A percentile compares a stretch with the other conserved stretches of the same genome.
These are phyloP conservation scores for Fistularia tabacaria DNA, from an alignment of 2,797 vertebrate species.

Conservation along the genomic window DNA sequence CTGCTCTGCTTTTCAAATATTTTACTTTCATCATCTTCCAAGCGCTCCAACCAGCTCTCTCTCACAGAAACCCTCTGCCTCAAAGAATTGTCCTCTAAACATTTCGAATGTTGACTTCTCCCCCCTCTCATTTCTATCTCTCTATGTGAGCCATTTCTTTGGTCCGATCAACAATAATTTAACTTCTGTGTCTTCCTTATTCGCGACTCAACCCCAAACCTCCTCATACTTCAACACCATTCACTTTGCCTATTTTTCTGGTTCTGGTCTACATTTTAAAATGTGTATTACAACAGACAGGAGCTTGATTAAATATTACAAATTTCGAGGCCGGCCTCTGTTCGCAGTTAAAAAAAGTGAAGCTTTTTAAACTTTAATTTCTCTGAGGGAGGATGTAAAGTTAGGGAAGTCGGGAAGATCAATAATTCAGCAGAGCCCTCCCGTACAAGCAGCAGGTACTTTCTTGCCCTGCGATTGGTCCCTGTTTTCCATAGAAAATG, in stretches of 20 bases:
- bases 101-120: constrained; percentile 23
- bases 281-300: constrained; percentile 5
- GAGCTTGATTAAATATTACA: constrained; percentile 22
- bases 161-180: not conserved
- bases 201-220: too few relatives aligned
- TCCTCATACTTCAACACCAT: too few relatives aligned
- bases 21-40: constrained; percentile 21
- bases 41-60: not conserved
- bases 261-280: not conserved
- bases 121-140: not conserved
- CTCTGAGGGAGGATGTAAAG: constrained; percentile 26
- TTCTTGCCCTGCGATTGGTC: constrained; percentile 22
- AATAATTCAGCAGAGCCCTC: constrained; percentile 44
- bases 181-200: constrained; percentile 1
- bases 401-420: constrained; percentile 22
- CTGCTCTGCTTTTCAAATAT: constrained; percentile 21
- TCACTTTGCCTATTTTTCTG: not conserved
- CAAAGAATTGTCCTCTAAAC: constrained; percentile 26
- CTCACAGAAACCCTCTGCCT: not conserved
- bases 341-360: not conserved
- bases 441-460: constrained; percentile 30
- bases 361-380: constrained; percentile 26
- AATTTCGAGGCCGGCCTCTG: constrained; percentile 9
- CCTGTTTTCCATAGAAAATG: constrained; percentile 2
- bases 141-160: not conserved